These are phyloP conservation scores for Zapornia atra DNA, from an alignment of 2,113 vertebrate species.

Conservation along the genomic window DNA sequence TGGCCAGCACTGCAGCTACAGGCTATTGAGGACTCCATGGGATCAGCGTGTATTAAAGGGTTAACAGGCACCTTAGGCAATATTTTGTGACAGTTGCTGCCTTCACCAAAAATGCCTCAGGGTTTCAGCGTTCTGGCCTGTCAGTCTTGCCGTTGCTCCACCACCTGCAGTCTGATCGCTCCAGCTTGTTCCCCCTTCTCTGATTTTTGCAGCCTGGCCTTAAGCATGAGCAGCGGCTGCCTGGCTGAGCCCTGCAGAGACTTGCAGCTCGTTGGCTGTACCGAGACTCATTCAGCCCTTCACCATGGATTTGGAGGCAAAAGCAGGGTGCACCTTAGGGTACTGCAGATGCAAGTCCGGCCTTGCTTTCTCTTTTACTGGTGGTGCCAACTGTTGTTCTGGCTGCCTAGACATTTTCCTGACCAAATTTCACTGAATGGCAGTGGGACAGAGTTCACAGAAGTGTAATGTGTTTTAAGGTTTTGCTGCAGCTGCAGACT, in stretches of 20 bases:
- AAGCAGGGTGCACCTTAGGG: background rate
- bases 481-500: background rate
- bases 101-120: constrained; percentile 13
- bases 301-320: background rate
- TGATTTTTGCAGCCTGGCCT: background rate
- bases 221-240: background rate
- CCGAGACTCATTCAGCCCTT: background rate
- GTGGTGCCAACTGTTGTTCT: background rate
- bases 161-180: background rate
- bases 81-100: background rate
- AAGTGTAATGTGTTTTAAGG: background rate
- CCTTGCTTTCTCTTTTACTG: background rate
- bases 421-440: background rate
- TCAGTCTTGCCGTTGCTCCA: background rate
- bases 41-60: background rate
- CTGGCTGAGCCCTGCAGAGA: background rate
- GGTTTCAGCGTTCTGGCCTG: constrained; percentile 34
- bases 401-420: background rate
- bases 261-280: background rate
- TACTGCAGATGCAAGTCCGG: background rate
- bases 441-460: background rate
- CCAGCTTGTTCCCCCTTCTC: constrained; percentile 2
- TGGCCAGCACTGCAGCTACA: background rate
- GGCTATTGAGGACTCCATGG: background rate
- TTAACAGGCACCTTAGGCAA: background rate